These are phyloP conservation scores for Diplogasteroides magnus DNA, from an alignment of 1,140 invertebrate species.

Conservation along the genomic window DNA sequence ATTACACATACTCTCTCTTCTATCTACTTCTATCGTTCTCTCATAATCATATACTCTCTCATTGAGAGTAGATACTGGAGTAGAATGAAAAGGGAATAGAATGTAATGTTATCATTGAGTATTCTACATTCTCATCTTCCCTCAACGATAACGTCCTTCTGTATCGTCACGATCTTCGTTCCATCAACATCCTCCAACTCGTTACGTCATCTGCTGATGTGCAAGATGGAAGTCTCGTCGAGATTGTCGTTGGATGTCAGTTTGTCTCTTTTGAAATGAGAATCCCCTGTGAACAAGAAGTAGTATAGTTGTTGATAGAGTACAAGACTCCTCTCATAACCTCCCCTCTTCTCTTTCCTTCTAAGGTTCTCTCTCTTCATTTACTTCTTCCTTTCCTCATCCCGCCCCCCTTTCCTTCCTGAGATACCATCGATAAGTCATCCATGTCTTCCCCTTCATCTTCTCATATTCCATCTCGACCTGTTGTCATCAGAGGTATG, in stretches of 20 bases:
- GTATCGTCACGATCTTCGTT: conserved; percentile 53
- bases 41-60: no score
- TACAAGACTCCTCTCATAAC: neutral
- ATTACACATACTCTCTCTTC: no score
- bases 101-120: no score
- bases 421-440: no score
- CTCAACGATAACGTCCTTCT: conserved; percentile 46
- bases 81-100: no score
- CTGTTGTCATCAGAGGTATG: no score
- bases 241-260: conserved; percentile 51
- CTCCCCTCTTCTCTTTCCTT: neutral
- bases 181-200: conserved; percentile 52
- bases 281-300: no score
- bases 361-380: conserved; percentile 2
- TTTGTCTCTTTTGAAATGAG: conserved; percentile 21
- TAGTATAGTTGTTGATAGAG: neutral
- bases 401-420: neutral
- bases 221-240: conserved; percentile 47
- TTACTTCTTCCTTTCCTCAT: neutral
- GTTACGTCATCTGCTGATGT: conserved; percentile 42
- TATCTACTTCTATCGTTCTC: no score
- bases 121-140: conserved; percentile 9
- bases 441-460: neutral
- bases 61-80: no score
- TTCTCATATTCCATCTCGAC: no score